Base-by-base conservation (phyloP, 37 sponge, comb jelly and placozoan species). In the Theonella swinhoei region DNA sequence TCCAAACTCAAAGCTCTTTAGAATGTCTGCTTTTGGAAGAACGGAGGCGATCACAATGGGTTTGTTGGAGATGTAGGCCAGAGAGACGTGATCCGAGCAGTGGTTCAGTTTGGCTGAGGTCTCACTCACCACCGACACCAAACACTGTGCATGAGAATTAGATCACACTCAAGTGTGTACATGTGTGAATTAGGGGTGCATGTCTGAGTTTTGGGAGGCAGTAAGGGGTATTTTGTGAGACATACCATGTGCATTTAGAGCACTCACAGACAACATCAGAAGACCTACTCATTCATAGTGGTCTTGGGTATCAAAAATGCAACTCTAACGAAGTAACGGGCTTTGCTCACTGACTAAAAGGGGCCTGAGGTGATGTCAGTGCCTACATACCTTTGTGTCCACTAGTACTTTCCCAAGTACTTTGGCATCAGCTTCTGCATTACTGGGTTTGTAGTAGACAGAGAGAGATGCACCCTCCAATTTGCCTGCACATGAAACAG, bases 61-160 rank as follows among this genome's bases (percentile, higher is more conserved):
- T 54, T 89, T 96, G 91, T 96, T 94, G 74, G 96, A 96, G 82
- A 98, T 92, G 75, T 94, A 91, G 67, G 96, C 99, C 31, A 98
- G 84, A 17, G 96, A 89, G 35, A 96, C 80, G 35, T 85, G 90
- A 67, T 96, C 95, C 29, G 82, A 42, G 62, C 96, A 94, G 23
- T 72, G 68, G 77, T 68, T 88, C 69, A 80, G 85, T 39, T 64
- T 61, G 23, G 83, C 90, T 30, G 94, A 83, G 29, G 84, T 77
- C 24, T 88, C 87, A 67, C 94, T 93, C 23, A 88, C 84, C 30
- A 90, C 43, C 30, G 78, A 90, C 38, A 95, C 67, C 28, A 92
- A 83, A 20, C 67, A 62, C 86, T 88, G 54, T 24, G n/a, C n/a
- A n/a, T n/a, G n/a, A n/a, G n/a, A n/a, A n/a, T n/a, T n/a, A n/a